A percentile compares a stretch with the other conserved stretches of the same genome.
These are phyloP conservation scores for Paratrypauchen microcephalus DNA, from an alignment of 2,797 vertebrate species.

Conservation along the genomic window DNA sequence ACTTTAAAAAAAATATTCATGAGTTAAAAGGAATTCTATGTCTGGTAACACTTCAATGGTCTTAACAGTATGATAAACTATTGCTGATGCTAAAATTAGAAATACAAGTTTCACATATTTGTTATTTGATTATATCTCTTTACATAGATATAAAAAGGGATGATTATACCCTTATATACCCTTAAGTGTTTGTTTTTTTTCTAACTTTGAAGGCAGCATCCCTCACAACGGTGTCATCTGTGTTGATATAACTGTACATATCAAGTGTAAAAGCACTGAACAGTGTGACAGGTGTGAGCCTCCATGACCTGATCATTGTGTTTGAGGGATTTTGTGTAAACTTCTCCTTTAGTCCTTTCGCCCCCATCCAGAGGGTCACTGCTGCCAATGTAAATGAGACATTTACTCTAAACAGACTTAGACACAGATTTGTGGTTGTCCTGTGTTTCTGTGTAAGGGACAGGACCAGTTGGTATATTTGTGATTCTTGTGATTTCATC, in stretches of 20 bases:
- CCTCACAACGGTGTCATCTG: neutral
- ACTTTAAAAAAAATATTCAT: no score
- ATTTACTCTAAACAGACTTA: neutral
- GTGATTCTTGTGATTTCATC: constrained; percentile 65
- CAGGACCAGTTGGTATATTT: constrained; percentile 9
- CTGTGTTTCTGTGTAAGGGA: neutral
- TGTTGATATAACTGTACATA: neutral
- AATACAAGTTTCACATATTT: neutral
- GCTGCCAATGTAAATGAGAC: constrained; percentile 37
- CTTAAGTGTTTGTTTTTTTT: no score
- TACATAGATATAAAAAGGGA: neutral
- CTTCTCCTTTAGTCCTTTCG: constrained; percentile 23
- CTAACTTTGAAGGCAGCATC: neutral
- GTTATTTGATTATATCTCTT: neutral
- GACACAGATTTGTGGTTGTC: neutral
- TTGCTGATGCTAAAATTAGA: neutral
- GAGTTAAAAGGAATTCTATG: no score
- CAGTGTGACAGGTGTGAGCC: neutral
- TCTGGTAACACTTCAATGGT: neutral
- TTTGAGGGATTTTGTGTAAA: constrained; percentile 7
- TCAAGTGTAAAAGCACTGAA: neutral
- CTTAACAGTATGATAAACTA: no score
- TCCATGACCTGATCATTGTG: neutral
- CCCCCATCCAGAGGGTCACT: constrained; percentile 26
- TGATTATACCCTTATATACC: neutral